Percentiles rank a stretch among this genome's conserved stretches.
Conservation (phyloP, 1,140 invertebrate genomes). For the Drosophila parabipectinata region DNA sequence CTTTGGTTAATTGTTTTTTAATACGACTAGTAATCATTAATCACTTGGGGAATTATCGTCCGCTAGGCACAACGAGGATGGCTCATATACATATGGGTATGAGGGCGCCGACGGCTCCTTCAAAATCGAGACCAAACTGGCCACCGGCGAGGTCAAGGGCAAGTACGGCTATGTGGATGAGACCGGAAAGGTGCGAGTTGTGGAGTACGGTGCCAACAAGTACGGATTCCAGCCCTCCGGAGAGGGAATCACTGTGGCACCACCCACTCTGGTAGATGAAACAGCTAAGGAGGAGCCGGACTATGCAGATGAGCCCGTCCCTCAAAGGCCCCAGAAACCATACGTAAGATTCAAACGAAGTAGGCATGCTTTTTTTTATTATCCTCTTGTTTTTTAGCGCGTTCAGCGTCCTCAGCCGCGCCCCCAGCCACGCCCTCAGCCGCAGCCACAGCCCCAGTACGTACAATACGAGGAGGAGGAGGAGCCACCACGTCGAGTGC, state of each 20-base stretch:
- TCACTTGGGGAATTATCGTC: not conserved
- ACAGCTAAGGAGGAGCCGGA: conserved; percentile 85
- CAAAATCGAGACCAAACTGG: conserved; percentile 93
- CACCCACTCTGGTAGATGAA: conserved; percentile 91
- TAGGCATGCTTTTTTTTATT: not conserved
- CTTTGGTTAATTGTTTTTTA: not conserved
- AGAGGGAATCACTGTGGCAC: conserved; percentile 93
- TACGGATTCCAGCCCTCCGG: conserved; percentile 93
- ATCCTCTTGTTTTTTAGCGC: conserved; percentile 29
- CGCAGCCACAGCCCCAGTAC: conserved; percentile 80
- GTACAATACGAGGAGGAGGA: conserved; percentile 79
- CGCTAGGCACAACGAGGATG: conserved; percentile 91
- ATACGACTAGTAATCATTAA: not conserved
- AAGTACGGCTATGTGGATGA: conserved; percentile 95
- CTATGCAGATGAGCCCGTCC: conserved; percentile 84
- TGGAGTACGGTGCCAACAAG: conserved; percentile 95
- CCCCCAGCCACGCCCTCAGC: conserved; percentile 71
- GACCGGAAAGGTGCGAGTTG: conserved; percentile 89
- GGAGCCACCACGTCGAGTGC: conserved; percentile 72
- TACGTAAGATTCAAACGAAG: conserved; percentile 59
- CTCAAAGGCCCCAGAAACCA: conserved; percentile 77
- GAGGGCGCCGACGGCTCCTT: conserved; percentile 93
- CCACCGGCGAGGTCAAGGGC: conserved; percentile 91
- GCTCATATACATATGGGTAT: conserved; percentile 94
- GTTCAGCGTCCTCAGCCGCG: conserved; percentile 67